Evolutionary conservation across 2,888 invertebrate species (phyloP).

Genomic region (Hyposoter dolosus): DNA sequence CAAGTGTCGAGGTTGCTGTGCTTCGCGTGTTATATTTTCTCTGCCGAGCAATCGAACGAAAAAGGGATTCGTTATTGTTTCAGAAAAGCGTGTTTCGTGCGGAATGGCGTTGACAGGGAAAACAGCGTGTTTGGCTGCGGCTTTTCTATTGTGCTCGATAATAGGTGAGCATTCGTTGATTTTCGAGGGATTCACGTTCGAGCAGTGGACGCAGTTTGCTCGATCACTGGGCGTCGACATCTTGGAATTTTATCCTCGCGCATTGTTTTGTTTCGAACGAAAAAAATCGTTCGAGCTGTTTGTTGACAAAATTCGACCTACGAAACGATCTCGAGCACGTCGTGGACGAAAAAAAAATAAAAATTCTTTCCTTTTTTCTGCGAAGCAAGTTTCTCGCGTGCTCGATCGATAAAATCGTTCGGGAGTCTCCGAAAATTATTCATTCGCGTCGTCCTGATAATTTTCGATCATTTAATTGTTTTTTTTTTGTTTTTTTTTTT

Average conservation of each 20-base stretch:
- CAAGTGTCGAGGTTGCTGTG: conserved; percentile 64
- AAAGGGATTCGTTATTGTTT: neutral
- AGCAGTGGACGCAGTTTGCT: conserved; percentile 45
- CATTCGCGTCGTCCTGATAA: no score
- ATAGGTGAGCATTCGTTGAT: conserved; percentile 70
- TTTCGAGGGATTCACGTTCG: neutral
- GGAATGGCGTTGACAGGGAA: conserved; percentile 47
- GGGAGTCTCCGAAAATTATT: neutral
- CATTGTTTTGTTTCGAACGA: neutral
- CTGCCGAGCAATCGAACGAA: conserved; percentile 6
- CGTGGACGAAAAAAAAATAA: neutral
- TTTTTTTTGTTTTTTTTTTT: neutral
- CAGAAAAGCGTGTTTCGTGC: neutral
- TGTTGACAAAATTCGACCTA: neutral
- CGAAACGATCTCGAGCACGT: neutral
- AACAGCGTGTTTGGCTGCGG: conserved; percentile 29
- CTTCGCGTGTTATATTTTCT: conserved; percentile 42
- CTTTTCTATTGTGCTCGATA: conserved; percentile 53
- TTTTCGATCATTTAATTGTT: no score
- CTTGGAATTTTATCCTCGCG: conserved; percentile 48
- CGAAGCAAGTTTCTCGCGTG: neutral
- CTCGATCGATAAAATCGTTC: conserved; percentile 9
- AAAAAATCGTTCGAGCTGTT: neutral
- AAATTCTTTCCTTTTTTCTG: neutral
- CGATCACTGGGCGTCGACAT: conserved; percentile 63